Evolutionary conservation across 2,797 vertebrate genomes (phyloP).

Genomic region (Fringilla coelebs): DNA sequence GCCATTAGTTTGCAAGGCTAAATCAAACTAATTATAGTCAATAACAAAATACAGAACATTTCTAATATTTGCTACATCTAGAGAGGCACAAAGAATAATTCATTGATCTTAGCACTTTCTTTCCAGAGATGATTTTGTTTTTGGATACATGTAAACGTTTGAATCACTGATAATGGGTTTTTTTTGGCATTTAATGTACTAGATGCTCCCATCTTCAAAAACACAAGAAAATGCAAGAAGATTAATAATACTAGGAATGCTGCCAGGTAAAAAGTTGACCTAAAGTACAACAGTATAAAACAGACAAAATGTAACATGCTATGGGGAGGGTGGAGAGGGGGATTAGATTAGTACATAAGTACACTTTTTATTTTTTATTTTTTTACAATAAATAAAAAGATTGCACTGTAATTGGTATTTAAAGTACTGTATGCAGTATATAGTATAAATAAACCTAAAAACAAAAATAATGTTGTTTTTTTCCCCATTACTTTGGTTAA

Average conservation of each 20-base stretch:
- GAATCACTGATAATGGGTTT: slow-evolving; percentile 79
- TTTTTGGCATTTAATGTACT: slow-evolving; percentile 88
- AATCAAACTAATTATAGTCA: slow-evolving; percentile 84
- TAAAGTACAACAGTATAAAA: slow-evolving; percentile 87
- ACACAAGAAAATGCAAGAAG: slow-evolving; percentile 84
- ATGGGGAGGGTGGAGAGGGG: slow-evolving; percentile 77
- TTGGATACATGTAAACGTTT: slow-evolving; percentile 90
- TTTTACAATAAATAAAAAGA: slow-evolving; percentile 99
- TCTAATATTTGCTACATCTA: slow-evolving; percentile 88
- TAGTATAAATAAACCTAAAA: slow-evolving; percentile 99
- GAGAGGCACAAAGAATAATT: slow-evolving; percentile 86
- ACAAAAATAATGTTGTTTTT: slow-evolving; percentile 89
- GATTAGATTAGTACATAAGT: slow-evolving; percentile 98
- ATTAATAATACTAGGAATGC: slow-evolving; percentile 94
- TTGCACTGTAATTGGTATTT: slow-evolving; percentile 99
- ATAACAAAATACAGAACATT: slow-evolving; percentile 85
- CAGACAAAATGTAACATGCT: slow-evolving; percentile 89
- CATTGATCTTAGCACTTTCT: slow-evolving; percentile 83
- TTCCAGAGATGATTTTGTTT: slow-evolving; percentile 84
- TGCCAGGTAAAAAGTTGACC: slow-evolving; percentile 90
- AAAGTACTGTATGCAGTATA: slow-evolving; percentile 99
- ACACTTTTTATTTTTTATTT: slow-evolving; percentile 86
- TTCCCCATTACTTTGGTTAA: slow-evolving; percentile 98
- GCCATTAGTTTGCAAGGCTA: slow-evolving; percentile 86
- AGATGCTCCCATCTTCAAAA: slow-evolving; percentile 87